phyloP scores from a whole-genome alignment of 2,888 invertebrate species.

The Holacanthella duospinosa region DNA sequence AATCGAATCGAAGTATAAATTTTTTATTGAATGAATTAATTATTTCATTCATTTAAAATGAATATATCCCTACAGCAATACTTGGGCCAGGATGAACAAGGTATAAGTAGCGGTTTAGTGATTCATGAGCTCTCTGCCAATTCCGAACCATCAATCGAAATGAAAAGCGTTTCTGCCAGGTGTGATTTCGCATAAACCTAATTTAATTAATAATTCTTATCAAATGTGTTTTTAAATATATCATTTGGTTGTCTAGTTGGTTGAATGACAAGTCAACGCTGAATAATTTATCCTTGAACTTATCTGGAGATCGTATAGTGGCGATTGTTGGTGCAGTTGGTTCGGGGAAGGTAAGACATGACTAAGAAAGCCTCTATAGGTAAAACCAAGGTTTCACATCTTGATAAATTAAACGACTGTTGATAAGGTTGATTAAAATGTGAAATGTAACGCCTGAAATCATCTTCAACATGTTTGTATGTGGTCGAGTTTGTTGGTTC shows the following conservation, averaged over 20 bases:
- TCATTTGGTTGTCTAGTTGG: no score
- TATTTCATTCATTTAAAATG: not conserved
- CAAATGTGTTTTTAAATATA: not conserved
- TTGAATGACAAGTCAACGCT: conserved; percentile 17
- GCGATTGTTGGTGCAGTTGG: conserved; percentile 32
- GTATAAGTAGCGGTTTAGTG: not conserved
- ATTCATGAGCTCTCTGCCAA: not conserved
- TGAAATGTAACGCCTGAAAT: no score
- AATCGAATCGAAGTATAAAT: conserved; percentile 51
- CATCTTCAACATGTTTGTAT: no score
- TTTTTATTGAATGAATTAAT: not conserved
- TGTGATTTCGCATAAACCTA: no score
- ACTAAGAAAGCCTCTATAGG: no score
- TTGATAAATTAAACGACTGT: not conserved
- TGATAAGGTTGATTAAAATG: no score
- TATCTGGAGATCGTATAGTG: conserved; percentile 23
- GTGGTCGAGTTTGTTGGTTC: no score
- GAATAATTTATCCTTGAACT: conserved; percentile 18
- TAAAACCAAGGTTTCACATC: not conserved
- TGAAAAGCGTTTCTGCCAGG: conserved; percentile 7
- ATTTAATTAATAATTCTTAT: not conserved
- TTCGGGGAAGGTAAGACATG: conserved; percentile 27
- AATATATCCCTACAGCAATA: not conserved
- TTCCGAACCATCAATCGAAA: not conserved
- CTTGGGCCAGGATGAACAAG: not conserved